A percentile compares a stretch with the other conserved stretches of the same genome.
Conservation (phyloP, 2,797 vertebrate genomes). For the Masticophis lateralis region DNA sequence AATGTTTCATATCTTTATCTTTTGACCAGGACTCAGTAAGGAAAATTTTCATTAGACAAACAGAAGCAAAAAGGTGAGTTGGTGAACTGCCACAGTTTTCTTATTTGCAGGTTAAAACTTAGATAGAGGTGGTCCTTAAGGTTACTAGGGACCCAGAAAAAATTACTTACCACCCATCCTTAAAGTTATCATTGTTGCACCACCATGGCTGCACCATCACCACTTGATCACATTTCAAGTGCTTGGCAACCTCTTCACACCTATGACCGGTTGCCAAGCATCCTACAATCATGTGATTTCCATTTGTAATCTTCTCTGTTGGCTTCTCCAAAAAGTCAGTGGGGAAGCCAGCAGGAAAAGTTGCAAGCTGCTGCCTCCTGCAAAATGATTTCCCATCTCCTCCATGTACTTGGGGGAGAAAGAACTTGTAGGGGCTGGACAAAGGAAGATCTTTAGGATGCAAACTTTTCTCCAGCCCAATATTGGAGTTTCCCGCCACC, state of each 20-base stretch:
- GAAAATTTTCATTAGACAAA: conserved; percentile 76
- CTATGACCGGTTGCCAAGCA: neutral
- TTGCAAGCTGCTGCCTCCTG: neutral
- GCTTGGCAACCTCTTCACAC: neutral
- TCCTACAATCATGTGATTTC: neutral
- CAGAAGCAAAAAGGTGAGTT: conserved; percentile 72
- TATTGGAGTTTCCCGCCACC: neutral
- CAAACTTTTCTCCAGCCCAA: neutral
- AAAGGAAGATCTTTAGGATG: neutral
- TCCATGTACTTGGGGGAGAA: neutral
- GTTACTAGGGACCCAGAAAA: neutral
- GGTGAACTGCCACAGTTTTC: neutral
- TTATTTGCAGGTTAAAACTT: neutral
- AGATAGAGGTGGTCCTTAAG: neutral
- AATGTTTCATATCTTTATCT: conserved; percentile 30
- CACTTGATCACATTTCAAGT: neutral
- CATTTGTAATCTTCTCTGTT: neutral
- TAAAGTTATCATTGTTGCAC: neutral
- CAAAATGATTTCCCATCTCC: neutral
- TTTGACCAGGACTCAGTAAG: conserved; percentile 73
- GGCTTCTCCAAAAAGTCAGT: neutral
- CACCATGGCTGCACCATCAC: too few species aligned
- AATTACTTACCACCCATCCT: neutral
- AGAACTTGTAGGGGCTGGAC: neutral
- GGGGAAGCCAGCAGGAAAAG: neutral